Base-by-base conservation (phyloP, 2,797 vertebrate species). In the Graptemys geographica region DNA sequence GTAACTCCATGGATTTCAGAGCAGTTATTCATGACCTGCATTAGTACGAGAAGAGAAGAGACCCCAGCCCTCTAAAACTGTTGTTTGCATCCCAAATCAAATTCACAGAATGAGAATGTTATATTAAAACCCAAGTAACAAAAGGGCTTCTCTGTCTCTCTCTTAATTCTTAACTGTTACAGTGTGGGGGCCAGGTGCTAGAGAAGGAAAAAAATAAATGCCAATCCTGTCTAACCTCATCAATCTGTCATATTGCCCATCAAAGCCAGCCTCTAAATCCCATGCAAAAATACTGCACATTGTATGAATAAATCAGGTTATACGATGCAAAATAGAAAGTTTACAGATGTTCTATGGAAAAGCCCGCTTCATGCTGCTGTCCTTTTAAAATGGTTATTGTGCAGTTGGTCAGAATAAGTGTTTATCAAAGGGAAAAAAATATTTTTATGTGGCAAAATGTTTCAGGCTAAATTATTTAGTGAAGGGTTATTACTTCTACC, bases 401-500 rank as follows among this genome's bases (percentile, higher is more conserved):
- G 82, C 76, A 81, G 88, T 78, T 89, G 95, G 86, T 1, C 93
- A 93, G 95, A 97, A 96, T 83, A 93, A 95, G 92, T 92, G 94
- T 95, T 96, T 95, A 91, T 93, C 95, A 97, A 90, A 0, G 0
- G 79, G 23, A 88, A 95, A 95, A 91, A 95, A 91, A 81, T 62
- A 69, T 65, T 9, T 49, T 86, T 76, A 93, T 3, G 76, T 74
- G 72, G 72, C 57, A 90, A 95, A 95, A 95, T 93, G 65, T 85
- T 95, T 88, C 83, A 49, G n/a, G 85, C 87, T 95, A 69, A 95
- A 97, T 97, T 83, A 97, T 97, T 95, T 92, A 94, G 90, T 53
- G 92, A 94, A 90, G 93, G 95, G 92, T 97, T 93, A 96, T 97
- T 95, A 92, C 90, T 88, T 37, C 92, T 89, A 89, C 94, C 59